Conservation (phyloP, 2,888 invertebrate species). For the Cactoblastis cactorum region DNA sequence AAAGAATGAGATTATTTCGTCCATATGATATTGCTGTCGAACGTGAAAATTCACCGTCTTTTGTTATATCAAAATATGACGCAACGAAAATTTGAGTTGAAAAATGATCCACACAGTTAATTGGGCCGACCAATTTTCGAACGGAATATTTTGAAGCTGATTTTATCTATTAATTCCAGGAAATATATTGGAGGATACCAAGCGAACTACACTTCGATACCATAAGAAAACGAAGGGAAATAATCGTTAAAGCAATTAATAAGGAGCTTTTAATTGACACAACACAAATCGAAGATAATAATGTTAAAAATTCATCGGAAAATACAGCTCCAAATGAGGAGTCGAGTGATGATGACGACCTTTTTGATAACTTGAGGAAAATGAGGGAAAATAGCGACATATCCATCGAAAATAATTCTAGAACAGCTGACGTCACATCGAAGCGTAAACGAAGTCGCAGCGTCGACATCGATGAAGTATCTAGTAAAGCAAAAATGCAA, state of each 20-base stretch:
- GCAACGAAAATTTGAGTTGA: background rate
- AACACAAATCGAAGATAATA: slow-evolving; percentile 14
- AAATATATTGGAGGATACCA: slow-evolving; percentile 93
- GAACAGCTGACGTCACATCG: slow-evolving; percentile 22
- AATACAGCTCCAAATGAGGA: slow-evolving; percentile 25
- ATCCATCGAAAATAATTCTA: slow-evolving; percentile 25
- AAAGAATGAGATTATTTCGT: background rate
- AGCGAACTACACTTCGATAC: slow-evolving; percentile 75
- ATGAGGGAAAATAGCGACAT: slow-evolving; percentile 41
- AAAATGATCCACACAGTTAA: background rate
- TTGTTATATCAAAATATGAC: background rate
- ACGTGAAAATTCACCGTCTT: background rate
- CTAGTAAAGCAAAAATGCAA: slow-evolving; percentile 51
- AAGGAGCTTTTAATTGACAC: slow-evolving; percentile 63
- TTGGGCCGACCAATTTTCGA: background rate
- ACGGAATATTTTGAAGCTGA: background rate
- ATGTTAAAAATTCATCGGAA: slow-evolving; percentile 16
- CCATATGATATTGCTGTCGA: background rate
- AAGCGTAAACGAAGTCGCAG: slow-evolving; percentile 59
- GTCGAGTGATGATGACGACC: slow-evolving; percentile 62
- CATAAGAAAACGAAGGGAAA: slow-evolving; percentile 77
- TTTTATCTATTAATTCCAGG: slow-evolving; percentile 68
- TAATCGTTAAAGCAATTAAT: slow-evolving; percentile 77
- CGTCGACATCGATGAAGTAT: slow-evolving; percentile 44
- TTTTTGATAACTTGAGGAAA: slow-evolving; percentile 65